Evolutionary conservation across 2,888 invertebrate species (phyloP).

Genomic region (Formica aserva): DNA sequence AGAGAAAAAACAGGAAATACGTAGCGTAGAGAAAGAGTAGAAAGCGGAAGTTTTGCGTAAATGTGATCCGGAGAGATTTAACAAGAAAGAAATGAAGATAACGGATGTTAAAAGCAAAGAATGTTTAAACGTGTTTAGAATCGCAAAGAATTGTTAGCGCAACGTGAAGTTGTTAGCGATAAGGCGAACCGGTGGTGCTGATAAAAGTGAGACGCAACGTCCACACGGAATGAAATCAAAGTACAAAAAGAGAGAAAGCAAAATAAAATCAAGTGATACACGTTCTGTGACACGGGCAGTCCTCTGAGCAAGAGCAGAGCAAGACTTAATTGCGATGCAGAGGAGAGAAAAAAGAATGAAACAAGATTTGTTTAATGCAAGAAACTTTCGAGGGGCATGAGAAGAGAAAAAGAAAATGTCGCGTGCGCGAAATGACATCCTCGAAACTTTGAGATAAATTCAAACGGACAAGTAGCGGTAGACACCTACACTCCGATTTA

Average conservation of each 20-base stretch:
- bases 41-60: slow-evolving; percentile 17
- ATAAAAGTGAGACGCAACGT: slow-evolving; percentile 40
- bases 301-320: slow-evolving; percentile 7
- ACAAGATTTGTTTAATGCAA: slow-evolving; percentile 4
- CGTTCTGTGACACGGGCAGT: not conserved
- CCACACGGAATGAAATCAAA: slow-evolving; percentile 33
- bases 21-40: not conserved
- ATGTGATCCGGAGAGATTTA: not conserved
- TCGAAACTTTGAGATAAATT: slow-evolving; percentile 21
- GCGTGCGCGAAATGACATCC: not conserved
- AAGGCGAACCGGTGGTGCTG: not conserved
- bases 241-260: slow-evolving; percentile 48
- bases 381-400: slow-evolving; percentile 17
- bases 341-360: not conserved
- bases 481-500: not conserved
- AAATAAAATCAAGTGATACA: slow-evolving; percentile 29
- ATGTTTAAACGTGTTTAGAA: not conserved
- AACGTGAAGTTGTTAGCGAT: slow-evolving; percentile 19
- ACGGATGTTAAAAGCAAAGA: not conserved
- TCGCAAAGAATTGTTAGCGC: slow-evolving; percentile 6
- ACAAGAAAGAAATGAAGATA: not conserved
- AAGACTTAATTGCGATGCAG: not conserved
- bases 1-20: not conserved
- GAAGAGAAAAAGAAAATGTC: not conserved
- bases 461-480: not conserved